A percentile compares a stretch with the other conserved stretches of the same genome.
These are phyloP conservation scores for Drosophila sproati DNA, from an alignment of 1,140 invertebrate species.

Conservation along the genomic window DNA sequence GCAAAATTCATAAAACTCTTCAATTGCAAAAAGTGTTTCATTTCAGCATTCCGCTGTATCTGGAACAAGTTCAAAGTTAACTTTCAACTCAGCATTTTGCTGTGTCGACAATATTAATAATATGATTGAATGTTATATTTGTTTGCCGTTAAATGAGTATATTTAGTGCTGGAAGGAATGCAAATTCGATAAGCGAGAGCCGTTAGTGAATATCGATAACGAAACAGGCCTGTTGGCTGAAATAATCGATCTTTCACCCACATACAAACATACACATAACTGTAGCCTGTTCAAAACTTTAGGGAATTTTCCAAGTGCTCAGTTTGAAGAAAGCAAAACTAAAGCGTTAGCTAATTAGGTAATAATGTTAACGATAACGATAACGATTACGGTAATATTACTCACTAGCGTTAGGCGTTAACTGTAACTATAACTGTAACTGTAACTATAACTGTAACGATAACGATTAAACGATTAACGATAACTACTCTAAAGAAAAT, in stretches of 20 bases:
- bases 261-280: conserved; percentile 2
- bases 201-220: neutral
- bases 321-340: conserved; percentile 41
- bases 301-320: conserved; percentile 68
- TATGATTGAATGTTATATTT: neutral
- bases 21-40: neutral
- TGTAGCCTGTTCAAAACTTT: conserved; percentile 50
- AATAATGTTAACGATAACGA: conserved; percentile 34
- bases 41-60: neutral
- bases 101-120: neutral
- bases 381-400: conserved; percentile 26
- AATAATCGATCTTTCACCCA: neutral
- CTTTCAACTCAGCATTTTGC: neutral
- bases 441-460: conserved; percentile 40
- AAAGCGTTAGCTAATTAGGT: conserved; percentile 35
- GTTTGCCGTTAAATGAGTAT: too few species aligned
- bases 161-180: too few species aligned
- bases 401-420: conserved; percentile 6
- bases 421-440: conserved; percentile 46
- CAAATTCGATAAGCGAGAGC: neutral
- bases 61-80: neutral
- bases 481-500: conserved; percentile 50
- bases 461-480: conserved; percentile 45
- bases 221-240: neutral
- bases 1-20: neutral